These are phyloP conservation scores for Macrotrachela quadricornifera DNA, from an alignment of 1,140 invertebrate genomes.

Conservation along the genomic window DNA sequence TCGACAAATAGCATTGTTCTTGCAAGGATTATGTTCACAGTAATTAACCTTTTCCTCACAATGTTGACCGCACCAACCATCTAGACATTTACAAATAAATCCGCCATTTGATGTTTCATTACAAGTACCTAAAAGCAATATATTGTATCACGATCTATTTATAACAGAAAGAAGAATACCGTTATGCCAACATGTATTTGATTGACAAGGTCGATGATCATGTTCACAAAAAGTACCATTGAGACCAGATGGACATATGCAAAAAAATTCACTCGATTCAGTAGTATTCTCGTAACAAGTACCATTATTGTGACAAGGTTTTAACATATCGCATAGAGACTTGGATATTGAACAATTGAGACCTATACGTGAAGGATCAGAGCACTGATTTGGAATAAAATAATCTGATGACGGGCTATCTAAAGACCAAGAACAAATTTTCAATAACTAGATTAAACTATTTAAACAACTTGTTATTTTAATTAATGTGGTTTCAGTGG, in stretches of 20 bases:
- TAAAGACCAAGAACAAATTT: no score
- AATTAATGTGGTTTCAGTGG: no score
- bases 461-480: no score
- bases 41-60: constrained; percentile 6
- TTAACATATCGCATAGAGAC: no score
- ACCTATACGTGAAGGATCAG: no score
- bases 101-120: not conserved
- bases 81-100: not conserved
- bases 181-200: constrained; percentile 3
- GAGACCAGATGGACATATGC: constrained; percentile 2
- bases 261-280: not conserved
- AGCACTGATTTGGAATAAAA: no score
- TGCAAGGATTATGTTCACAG: not conserved
- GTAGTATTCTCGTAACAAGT: not conserved
- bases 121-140: not conserved
- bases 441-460: no score
- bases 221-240: constrained; percentile 3
- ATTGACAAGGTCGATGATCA: constrained; percentile 6
- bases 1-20: not conserved
- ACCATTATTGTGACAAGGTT: not conserved
- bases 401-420: no score
- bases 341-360: no score
- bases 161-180: not conserved
- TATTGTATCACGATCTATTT: not conserved
- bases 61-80: not conserved